A percentile compares a stretch with the other conserved stretches of the same genome.
Conservation (phyloP, 2,797 vertebrate species). For the Bradypus variegatus region DNA sequence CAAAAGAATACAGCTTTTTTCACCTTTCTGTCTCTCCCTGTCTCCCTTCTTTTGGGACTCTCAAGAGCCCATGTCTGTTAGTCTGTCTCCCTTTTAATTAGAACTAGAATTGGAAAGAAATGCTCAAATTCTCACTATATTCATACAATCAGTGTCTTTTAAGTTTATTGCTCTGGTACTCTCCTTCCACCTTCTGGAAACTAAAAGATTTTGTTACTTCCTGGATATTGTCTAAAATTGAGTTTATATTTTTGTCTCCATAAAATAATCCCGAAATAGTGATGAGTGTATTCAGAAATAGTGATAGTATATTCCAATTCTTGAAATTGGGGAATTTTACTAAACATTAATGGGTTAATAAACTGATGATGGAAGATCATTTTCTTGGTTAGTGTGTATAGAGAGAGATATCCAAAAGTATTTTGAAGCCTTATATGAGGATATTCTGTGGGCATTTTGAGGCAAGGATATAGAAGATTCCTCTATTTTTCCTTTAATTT, state of each 20-base stretch:
- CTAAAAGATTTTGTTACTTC: background rate
- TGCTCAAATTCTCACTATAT: no score
- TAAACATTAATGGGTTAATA: background rate
- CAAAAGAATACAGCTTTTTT: no score
- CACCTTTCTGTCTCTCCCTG: no score
- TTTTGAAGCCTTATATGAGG: background rate
- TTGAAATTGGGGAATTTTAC: background rate
- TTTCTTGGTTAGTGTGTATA: background rate
- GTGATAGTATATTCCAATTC: background rate
- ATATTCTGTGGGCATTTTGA: background rate
- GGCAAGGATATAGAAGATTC: background rate
- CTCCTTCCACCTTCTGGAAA: no score
- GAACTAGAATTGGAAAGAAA: background rate
- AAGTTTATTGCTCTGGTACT: no score
- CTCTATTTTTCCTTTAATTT: background rate
- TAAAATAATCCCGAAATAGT: background rate
- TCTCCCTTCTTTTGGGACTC: background rate
- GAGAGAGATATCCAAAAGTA: background rate
- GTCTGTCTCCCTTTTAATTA: no score
- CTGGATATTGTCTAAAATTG: background rate
- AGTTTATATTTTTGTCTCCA: background rate
- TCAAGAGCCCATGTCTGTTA: background rate
- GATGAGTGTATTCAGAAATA: no score
- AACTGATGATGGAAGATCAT: background rate
- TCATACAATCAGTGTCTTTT: no score